Evolutionary conservation across 2,113 vertebrate genomes (phyloP), one percentile per base, ranked within the genome.

Genomic region (Lycaon pictus): DNA sequence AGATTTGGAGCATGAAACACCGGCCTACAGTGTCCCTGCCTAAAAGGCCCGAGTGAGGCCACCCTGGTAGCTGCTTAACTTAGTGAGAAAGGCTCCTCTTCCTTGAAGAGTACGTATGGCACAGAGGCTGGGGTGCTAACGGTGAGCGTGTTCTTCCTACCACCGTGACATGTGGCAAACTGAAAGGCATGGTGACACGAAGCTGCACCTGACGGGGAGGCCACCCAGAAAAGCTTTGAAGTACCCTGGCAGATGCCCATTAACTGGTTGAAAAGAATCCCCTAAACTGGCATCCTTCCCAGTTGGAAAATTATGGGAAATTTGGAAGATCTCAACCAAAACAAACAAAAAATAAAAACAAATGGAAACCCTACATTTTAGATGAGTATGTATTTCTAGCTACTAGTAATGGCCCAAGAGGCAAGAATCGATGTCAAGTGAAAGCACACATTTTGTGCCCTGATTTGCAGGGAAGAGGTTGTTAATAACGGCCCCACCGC

Each of bases 361-460:
- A 25, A 23, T 53, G 37, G 7, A 62, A 51, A 3, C 55, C 11
- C 27, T 11, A 35, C 16, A 29, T 51, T 63, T 96, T 69, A 88
- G 58, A 93, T 67, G 22, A 67, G 13, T 60, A 37, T 32, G 22
- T 93, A 88, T 89, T 94, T 88, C 65, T 80, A 67, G 22, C 20
- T 43, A 51, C 88, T 81, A 80, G 19, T 32, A 90, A 94, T 56
- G 63, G n/a, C 22, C 56, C 91, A 19, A 55, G 15, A 58, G 81
- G 76, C 17, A 88, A 96, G 56, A 87, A 88, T 43, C 43, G 58
- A 60, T n/a, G 56, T 76, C 27, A 53, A 19, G 35, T 35, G 17
- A 76, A 97, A 67, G 17, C 48, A 62, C 5, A 6, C 77, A 32
- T 58, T 81, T 12, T 60, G 35, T 48, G 15, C 80, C 23, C 51